Conservation (phyloP, 2,888 invertebrate species). For the Amiota minor region DNA sequence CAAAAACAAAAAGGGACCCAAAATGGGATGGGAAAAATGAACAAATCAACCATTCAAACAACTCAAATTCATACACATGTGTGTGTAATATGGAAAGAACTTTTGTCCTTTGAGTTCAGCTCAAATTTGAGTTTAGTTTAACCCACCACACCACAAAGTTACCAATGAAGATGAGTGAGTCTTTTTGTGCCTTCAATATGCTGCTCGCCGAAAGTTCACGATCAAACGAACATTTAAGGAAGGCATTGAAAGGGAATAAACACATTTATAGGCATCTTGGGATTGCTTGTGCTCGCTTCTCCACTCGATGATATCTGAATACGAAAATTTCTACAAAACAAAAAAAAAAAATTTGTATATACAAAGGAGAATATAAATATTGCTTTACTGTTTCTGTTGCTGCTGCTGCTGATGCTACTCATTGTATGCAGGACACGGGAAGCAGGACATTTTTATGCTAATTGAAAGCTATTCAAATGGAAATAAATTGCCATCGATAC, state of each 20-base stretch:
- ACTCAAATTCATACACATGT: background rate
- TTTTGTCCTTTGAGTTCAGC: background rate
- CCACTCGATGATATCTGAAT: background rate
- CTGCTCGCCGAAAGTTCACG: background rate
- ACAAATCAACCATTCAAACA: constrained; percentile 1
- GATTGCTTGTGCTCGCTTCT: constrained; percentile 39
- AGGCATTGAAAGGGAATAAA: constrained; percentile 6
- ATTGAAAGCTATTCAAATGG: constrained; percentile 68
- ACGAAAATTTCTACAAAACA: no score
- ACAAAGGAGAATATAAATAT: constrained; percentile 30
- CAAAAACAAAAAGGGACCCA: background rate
- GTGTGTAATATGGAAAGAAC: background rate
- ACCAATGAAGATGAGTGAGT: background rate
- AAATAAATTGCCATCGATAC: constrained; percentile 59
- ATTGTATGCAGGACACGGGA: constrained; percentile 29
- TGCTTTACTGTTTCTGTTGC: no score
- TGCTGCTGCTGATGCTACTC: no score
- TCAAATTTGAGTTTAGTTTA: constrained; percentile 9
- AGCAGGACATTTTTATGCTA: constrained; percentile 70
- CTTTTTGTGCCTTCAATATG: background rate
- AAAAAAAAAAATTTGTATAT: background rate
- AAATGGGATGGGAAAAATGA: background rate
- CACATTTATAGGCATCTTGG: constrained; percentile 55
- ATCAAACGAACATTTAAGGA: background rate
- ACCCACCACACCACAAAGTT: constrained; percentile 23